Base-by-base conservation (phyloP, 2,113 vertebrate species). In the Callipepla squamata region DNA sequence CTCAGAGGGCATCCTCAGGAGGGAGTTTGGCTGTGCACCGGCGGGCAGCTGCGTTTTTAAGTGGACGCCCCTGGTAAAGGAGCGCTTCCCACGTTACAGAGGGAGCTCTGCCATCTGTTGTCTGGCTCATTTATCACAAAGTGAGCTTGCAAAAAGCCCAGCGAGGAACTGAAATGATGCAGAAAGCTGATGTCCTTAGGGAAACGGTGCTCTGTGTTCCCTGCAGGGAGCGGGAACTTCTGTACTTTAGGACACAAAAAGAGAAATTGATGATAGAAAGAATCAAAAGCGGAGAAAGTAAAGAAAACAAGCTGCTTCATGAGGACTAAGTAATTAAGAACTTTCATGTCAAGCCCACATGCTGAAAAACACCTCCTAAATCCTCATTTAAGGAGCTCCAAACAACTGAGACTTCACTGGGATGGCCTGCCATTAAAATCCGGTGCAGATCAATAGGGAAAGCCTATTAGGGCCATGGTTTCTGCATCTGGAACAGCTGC, bases 31-130 rank as follows among this genome's bases (percentile, higher is more conserved):
- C 82, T 0, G 0, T 42, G 63, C 22, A 83, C 57, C 55, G 87
- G 50, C 2, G 1, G 59, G 38, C 75, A 94, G 89, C 87, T 95
- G 89, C 78, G 85, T 91, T 92, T 94, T 92, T 73, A 91, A 95
- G 89, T 80, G 67, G 87, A 94, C 89, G 63, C 17, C 51, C 34
- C 55, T 74, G 47, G 69, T 74, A 95, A 91, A 89, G 75, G 67
- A 85, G 53, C 55, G 63, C 80, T 67, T 91, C 91, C 51, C 67
- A 16, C 74, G 57, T 63, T 91, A 42, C 1, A 94, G 40, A 48
- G 65, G 87, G 92, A 95, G 75, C 47, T 85, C 82, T 76, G 14
- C 90, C 88, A 93, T 94, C 94, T 96, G 92, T 82, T 93, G 85
- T 80, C 80, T 74, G 77, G 92, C 44, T 94, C 85, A 74, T 94